Conservation (phyloP, 2,113 vertebrate genomes). For the Phalacrocorax carbo region DNA sequence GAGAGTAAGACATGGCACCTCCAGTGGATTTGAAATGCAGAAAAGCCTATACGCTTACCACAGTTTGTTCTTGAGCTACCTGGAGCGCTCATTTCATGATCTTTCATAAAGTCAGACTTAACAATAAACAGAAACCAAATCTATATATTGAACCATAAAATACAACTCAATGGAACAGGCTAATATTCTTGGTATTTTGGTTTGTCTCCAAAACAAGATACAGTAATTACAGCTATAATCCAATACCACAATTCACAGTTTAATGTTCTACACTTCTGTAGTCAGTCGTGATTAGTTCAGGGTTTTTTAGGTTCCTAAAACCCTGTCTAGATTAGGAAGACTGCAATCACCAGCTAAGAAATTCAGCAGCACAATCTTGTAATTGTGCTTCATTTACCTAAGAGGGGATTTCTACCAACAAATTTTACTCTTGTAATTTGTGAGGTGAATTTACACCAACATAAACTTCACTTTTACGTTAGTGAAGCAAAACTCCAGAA, state of each 20-base stretch:
- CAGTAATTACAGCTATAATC: constrained; percentile 24
- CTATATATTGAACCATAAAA: neutral
- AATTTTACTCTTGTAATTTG: neutral
- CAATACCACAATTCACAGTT: constrained; percentile 7
- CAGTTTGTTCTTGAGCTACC: neutral
- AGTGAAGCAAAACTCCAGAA: neutral
- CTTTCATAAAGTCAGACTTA: neutral
- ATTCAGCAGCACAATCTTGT: neutral
- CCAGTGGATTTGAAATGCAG: neutral
- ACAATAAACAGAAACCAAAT: neutral
- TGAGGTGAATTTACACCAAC: neutral
- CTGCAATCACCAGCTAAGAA: neutral
- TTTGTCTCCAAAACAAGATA: constrained; percentile 23
- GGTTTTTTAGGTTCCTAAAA: constrained; percentile 9
- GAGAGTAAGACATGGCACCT: neutral
- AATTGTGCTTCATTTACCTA: neutral
- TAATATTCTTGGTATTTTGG: neutral
- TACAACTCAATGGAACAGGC: neutral
- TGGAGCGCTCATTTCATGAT: neutral
- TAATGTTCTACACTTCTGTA: neutral
- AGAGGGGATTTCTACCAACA: neutral
- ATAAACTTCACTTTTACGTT: neutral
- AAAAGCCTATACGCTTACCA: neutral
- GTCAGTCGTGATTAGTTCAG: constrained; percentile 5
- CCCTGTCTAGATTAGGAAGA: neutral